phyloP scores from a whole-genome alignment of 2,113 vertebrate genomes.

The cat (Felis catus) region F.catus_Fca126_mat1.0 CM031414.1:59972001-59972500 shows the following conservation, averaged over 20 bases:
- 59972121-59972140: neutral
- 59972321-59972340: neutral
- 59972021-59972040: neutral
- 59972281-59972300: neutral
- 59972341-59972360: neutral
- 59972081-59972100: neutral
- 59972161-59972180: neutral
- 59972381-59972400: neutral
- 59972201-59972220: neutral
- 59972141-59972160: neutral
- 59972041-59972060: neutral
- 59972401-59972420: neutral
- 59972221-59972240: neutral
- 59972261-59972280: neutral
- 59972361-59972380: neutral
- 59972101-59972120: neutral
- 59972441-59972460: neutral
- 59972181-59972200: neutral
- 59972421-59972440: neutral
- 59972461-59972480: neutral
- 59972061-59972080: conserved; percentile 14
- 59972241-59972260: neutral
- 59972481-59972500: neutral
- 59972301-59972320: neutral
- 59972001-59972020: neutral